These are phyloP conservation scores for Siphamia tubifer DNA, from an alignment of 2,113 vertebrate genomes.

Conservation along the genomic window DNA sequence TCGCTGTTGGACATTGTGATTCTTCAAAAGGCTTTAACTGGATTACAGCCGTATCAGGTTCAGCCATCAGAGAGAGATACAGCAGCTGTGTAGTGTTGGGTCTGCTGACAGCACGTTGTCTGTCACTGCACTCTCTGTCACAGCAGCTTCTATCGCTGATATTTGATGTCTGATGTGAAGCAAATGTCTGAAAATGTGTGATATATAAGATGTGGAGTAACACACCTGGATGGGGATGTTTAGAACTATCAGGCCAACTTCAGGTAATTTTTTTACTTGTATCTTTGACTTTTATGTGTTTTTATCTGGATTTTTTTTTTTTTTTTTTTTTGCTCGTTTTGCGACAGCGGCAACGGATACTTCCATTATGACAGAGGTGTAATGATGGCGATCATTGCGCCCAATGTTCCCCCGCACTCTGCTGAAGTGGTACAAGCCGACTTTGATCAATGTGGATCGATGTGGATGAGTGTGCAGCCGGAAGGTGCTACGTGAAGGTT, in stretches of 20 bases:
- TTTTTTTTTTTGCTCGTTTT: neutral
- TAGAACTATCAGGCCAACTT: neutral
- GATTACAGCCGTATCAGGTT: conserved; percentile 65
- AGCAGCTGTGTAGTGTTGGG: conserved; percentile 59
- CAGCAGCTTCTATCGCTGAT: conserved; percentile 10
- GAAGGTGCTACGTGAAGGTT: conserved; percentile 44
- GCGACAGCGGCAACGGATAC: neutral
- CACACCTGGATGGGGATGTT: neutral
- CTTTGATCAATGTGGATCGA: conserved; percentile 72
- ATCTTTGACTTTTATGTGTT: neutral
- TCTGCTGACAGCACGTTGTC: conserved; percentile 31
- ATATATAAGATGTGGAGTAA: neutral
- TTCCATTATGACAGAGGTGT: conserved; percentile 17
- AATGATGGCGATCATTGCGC: conserved; percentile 42
- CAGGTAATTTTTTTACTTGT: neutral
- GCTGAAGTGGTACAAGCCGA: conserved; percentile 64
- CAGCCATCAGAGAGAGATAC: conserved; percentile 59
- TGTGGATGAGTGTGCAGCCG: conserved; percentile 68
- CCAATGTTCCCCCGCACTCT: conserved; percentile 16
- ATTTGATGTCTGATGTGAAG: conserved; percentile 1
- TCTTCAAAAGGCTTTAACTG: conserved; percentile 72
- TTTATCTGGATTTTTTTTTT: neutral
- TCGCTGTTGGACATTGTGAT: conserved; percentile 65
- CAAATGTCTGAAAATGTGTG: neutral
- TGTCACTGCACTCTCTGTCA: conserved; percentile 22